Percentiles rank a stretch among this genome's conserved stretches.
Evolutionary conservation across 2,888 invertebrate species (phyloP).

Genomic region (Auanema sp.): DNA sequence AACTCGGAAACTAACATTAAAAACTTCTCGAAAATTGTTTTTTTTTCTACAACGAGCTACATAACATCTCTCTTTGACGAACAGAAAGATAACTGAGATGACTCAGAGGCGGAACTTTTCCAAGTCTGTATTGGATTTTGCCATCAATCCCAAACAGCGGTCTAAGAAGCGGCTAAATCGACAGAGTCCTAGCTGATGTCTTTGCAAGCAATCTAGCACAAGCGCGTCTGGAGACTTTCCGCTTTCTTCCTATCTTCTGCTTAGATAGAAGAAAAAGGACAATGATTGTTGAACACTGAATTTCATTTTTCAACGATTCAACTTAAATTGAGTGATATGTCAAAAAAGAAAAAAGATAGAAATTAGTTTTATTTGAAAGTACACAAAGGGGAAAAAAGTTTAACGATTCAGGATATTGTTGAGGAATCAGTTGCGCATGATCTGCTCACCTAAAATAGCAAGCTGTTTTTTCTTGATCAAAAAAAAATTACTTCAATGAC

Average conservation of each 20-base stretch:
- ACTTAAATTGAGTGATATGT: too few species aligned
- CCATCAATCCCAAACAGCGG: conserved; percentile 24
- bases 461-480: too few species aligned
- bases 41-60: neutral
- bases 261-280: too few species aligned
- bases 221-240: too few species aligned
- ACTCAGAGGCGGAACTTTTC: neutral
- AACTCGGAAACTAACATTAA: neutral
- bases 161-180: neutral
- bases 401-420: too few species aligned
- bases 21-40: neutral
- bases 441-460: too few species aligned
- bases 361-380: neutral
- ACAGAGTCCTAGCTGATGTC: neutral
- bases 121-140: conserved; percentile 21
- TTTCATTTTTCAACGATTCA: too few species aligned
- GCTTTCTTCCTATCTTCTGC: too few species aligned
- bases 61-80: neutral
- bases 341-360: too few species aligned
- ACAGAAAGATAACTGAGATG: conserved; percentile 1
- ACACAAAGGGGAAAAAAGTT: conserved; percentile 9
- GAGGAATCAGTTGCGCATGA: too few species aligned
- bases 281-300: too few species aligned
- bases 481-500: neutral
- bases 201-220: too few species aligned